Evolutionary conservation across 2,888 invertebrate genomes (phyloP), one percentile per base, ranked within the genome.

Genomic region (Listrodromus nycthemerus): DNA sequence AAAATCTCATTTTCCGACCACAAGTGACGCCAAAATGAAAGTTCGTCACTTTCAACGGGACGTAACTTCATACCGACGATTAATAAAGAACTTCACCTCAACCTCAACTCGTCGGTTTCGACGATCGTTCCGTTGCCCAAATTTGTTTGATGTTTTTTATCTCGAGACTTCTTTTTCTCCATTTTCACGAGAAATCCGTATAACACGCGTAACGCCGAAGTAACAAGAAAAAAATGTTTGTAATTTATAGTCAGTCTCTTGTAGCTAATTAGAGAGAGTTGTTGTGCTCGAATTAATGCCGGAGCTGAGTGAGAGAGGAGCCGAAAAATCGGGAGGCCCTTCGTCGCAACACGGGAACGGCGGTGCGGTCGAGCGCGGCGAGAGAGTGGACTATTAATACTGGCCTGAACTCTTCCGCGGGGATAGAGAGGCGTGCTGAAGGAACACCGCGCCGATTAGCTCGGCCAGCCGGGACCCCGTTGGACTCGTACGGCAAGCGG

Each of bases 391-490:
- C 71, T 78, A 79, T 83, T 83, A 75, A 83, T 83, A 74, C 70
- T 70, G 33, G 71, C 48, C 70, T 52, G 61, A 75, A 80, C 63
- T 70, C 69, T 85, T 84, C 74, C 80, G 80, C 67, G 37, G 71
- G 33, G 65, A 66, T 50, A 86, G 86, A 83, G 88, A 89, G 87
- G 89, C 90, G 90, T 90, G 90, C 89, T 89, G 85, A 86, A 86
- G 80, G 86, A 84, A 88, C 87, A 87, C 86, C 86, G 85, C 87
- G 87, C 86, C 91, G 91, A 91, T 91, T 91, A 91, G 90, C 89
- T 88, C 77, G 85, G 85, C 86, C 82, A 80, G 80, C 70, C 80
- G 80, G 84, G 85, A 70, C 80, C 84, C 80, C 81, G 58, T 69
- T 76, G 77, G 79, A 75, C 61, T 77, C 55, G 52, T 71, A 79